A percentile compares a stretch with the other conserved stretches of the same genome.
Evolutionary conservation across 2,888 invertebrate genomes (phyloP).

Genomic region (Pantelozetes paolii): DNA sequence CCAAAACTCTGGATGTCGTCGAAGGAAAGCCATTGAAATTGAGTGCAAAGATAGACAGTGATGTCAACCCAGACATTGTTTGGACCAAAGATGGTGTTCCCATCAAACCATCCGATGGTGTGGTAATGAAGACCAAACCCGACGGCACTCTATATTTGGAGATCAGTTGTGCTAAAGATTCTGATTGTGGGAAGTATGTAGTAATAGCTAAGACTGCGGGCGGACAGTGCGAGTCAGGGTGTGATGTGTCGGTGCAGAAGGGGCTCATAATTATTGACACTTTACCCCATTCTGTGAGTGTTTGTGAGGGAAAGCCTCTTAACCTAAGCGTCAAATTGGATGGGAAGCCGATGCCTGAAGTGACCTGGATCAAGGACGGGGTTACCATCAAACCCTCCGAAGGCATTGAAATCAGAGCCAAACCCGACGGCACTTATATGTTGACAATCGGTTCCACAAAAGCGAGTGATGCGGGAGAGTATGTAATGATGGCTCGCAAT

Average conservation of each 20-base stretch:
- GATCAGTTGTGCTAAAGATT: constrained; percentile 56
- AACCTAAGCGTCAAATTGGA: constrained; percentile 67
- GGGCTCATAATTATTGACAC: constrained; percentile 45
- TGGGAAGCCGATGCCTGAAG: constrained; percentile 22
- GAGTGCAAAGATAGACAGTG: constrained; percentile 71
- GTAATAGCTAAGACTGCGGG: constrained; percentile 69
- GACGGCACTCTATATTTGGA: constrained; percentile 70
- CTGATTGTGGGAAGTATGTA: constrained; percentile 79
- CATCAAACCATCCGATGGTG: constrained; percentile 60
- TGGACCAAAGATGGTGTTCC: constrained; percentile 68
- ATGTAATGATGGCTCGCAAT: constrained; percentile 59
- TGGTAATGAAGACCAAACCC: constrained; percentile 57
- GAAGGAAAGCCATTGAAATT: constrained; percentile 71
- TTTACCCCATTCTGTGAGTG: constrained; percentile 55
- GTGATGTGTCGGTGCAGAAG: constrained; percentile 40
- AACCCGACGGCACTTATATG: constrained; percentile 55
- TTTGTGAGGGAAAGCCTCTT: constrained; percentile 68
- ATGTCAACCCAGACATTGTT: constrained; percentile 71
- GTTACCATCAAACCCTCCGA: constrained; percentile 53
- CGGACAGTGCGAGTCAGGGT: constrained; percentile 55
- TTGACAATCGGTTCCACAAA: constrained; percentile 59
- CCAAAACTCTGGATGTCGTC: constrained; percentile 54
- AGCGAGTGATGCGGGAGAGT: constrained; percentile 73
- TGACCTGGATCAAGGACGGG: constrained; percentile 60
- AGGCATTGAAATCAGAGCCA: constrained; percentile 52